Percentiles rank a stretch among this genome's conserved stretches.
Conservation (phyloP, 2,797 vertebrate genomes). For the Diglossa cyanea region DNA sequence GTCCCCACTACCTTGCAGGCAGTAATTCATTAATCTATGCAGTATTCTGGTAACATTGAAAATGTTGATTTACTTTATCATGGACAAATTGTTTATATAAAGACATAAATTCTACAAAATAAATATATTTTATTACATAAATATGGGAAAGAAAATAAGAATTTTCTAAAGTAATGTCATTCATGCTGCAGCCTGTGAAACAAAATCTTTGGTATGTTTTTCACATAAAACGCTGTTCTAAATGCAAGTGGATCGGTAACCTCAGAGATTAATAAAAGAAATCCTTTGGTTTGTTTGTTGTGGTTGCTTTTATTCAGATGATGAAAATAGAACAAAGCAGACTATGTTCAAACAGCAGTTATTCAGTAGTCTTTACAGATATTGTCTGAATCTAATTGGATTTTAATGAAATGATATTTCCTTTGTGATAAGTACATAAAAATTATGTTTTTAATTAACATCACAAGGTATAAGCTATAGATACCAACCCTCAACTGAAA, state of each 20-base stretch:
- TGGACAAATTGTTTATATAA: neutral
- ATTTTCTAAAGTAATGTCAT: constrained; percentile 59
- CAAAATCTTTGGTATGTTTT: constrained; percentile 62
- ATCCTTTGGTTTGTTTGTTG: constrained; percentile 81
- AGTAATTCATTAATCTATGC: neutral
- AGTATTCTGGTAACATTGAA: neutral
- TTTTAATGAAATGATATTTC: constrained; percentile 97
- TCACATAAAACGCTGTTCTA: constrained; percentile 70
- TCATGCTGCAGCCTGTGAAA: constrained; percentile 8
- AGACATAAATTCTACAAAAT: neutral
- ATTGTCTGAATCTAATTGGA: constrained; percentile 96
- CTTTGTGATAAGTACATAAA: constrained; percentile 97
- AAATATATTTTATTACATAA: constrained; percentile 34
- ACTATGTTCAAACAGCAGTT: constrained; percentile 93
- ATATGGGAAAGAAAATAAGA: constrained; percentile 21
- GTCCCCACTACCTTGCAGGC: neutral
- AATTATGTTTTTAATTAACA: constrained; percentile 98
- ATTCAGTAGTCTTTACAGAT: constrained; percentile 92
- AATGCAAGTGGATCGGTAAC: constrained; percentile 75
- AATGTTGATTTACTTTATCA: neutral
- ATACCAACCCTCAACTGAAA: constrained; percentile 78
- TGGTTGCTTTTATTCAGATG: constrained; percentile 80
- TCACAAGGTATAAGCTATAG: constrained; percentile 86
- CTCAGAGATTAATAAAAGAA: constrained; percentile 76
- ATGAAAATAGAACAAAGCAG: constrained; percentile 94